Conservation (phyloP, 2,113 vertebrate species). For the Scatophagus argus region DNA sequence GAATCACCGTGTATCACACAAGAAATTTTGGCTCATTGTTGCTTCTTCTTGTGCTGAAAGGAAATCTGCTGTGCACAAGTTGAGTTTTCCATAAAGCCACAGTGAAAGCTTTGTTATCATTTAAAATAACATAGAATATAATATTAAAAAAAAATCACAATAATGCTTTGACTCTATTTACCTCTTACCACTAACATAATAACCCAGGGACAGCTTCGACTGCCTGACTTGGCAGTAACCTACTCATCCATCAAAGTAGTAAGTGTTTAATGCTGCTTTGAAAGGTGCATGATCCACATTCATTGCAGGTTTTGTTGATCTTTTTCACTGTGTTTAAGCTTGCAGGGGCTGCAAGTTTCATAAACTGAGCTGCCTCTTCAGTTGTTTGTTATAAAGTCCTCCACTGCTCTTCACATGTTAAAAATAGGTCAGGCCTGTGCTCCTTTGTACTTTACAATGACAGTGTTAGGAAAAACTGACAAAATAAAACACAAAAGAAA, state of each 20-base stretch:
- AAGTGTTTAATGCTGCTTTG: slow-evolving; percentile 16
- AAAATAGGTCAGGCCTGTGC: slow-evolving; percentile 45
- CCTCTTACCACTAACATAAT: slow-evolving; percentile 38
- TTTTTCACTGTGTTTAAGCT: slow-evolving; percentile 6
- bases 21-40: slow-evolving; percentile 19
- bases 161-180: not conserved
- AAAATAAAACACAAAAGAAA: slow-evolving; percentile 23
- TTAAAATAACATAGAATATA: slow-evolving; percentile 3
- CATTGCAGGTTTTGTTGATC: slow-evolving; percentile 16
- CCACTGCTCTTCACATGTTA: slow-evolving; percentile 3
- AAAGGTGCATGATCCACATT: slow-evolving; percentile 10
- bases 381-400: slow-evolving; percentile 27
- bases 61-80: slow-evolving; percentile 5
- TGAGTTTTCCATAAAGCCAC: slow-evolving; percentile 13
- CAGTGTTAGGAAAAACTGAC: not conserved
- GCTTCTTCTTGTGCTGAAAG: slow-evolving; percentile 11
- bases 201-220: slow-evolving; percentile 36
- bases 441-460: slow-evolving; percentile 38
- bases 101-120: slow-evolving; percentile 9
- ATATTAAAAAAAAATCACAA: slow-evolving; percentile 13
- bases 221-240: slow-evolving; percentile 50
- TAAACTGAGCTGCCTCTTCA: slow-evolving; percentile 35
- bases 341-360: slow-evolving; percentile 16
- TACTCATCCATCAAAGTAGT: slow-evolving; percentile 47
- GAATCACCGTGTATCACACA: slow-evolving; percentile 27